A percentile compares a stretch with the other conserved stretches of the same genome.
These are phyloP conservation scores for Heteromyza rotundicornis DNA, from an alignment of 2,888 invertebrate genomes.

Conservation along the genomic window DNA sequence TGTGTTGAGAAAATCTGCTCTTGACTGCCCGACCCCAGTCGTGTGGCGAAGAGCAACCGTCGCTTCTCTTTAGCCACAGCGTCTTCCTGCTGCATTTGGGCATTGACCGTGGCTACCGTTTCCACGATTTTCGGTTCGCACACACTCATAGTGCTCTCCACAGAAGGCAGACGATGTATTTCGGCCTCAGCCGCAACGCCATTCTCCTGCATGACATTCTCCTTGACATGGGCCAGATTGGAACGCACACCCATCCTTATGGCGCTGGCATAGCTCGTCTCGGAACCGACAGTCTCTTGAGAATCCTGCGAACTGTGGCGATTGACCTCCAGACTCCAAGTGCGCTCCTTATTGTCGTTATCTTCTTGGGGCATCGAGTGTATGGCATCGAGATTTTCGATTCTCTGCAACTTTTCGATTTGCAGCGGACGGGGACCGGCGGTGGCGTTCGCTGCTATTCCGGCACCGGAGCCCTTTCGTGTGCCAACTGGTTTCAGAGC, in stretches of 20 bases:
- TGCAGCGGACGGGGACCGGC: slow-evolving; percentile 29
- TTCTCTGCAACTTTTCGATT: slow-evolving; percentile 40
- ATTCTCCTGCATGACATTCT: slow-evolving; percentile 46
- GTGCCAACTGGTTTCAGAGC: slow-evolving; percentile 41
- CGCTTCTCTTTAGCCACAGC: slow-evolving; percentile 57
- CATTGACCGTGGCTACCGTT: slow-evolving; percentile 52
- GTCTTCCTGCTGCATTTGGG: slow-evolving; percentile 35
- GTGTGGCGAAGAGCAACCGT: slow-evolving; percentile 71
- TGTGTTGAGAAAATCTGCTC: slow-evolving; percentile 75
- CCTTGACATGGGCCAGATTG: slow-evolving; percentile 43
- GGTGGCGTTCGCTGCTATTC: slow-evolving; percentile 13
- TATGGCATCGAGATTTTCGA: slow-evolving; percentile 66
- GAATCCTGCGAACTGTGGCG: slow-evolving; percentile 64
- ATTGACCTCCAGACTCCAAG: slow-evolving; percentile 59
- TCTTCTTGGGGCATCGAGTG: slow-evolving; percentile 66
- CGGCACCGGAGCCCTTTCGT: slow-evolving; percentile 33
- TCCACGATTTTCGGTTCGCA: slow-evolving; percentile 45
- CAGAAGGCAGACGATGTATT: slow-evolving; percentile 52
- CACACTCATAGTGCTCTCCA: slow-evolving; percentile 40
- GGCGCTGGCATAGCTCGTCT: slow-evolving; percentile 45
- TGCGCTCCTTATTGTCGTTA: slow-evolving; percentile 44
- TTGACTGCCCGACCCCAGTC: slow-evolving; percentile 69
- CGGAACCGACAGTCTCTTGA: slow-evolving; percentile 65
- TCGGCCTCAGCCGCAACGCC: slow-evolving; percentile 45
- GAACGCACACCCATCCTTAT: slow-evolving; percentile 36